These are phyloP conservation scores for Scytalopus superciliaris DNA, from an alignment of 2,113 vertebrate species.

Conservation along the genomic window DNA sequence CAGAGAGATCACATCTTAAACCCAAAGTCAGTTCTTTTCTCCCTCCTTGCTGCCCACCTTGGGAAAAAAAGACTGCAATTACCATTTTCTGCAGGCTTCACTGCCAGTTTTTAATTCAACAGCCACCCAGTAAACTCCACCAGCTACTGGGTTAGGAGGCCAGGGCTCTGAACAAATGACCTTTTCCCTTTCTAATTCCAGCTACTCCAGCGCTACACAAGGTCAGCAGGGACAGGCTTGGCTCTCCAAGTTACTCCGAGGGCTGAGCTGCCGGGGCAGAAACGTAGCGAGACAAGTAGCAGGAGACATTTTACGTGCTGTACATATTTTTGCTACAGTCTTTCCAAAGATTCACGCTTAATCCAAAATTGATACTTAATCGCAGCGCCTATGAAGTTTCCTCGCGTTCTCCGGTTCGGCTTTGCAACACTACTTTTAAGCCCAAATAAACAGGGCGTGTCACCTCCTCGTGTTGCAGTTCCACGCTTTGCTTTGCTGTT, in stretches of 20 bases:
- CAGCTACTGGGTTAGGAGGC: background rate
- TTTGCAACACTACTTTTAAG: background rate
- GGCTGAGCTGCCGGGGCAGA: background rate
- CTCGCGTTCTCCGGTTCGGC: background rate
- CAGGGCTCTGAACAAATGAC: background rate
- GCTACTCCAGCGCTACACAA: background rate
- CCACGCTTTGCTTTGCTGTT: background rate
- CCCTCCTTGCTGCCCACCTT: background rate
- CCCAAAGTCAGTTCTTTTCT: background rate
- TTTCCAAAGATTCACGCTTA: no score
- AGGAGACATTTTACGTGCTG: background rate
- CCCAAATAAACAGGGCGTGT: background rate
- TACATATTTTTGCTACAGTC: background rate
- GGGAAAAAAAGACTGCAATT: background rate
- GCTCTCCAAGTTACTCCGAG: background rate
- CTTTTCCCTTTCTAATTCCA: slow-evolving; percentile 9
- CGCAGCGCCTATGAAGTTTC: background rate
- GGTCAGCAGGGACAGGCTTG: background rate
- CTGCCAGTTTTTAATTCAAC: background rate
- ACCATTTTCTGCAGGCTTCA: background rate
- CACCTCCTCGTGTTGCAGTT: fast-evolving
- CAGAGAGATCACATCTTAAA: background rate
- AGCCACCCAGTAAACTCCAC: background rate
- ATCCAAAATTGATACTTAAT: no score
- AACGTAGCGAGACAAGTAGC: fast-evolving